Evolutionary conservation across 2,113 vertebrate species (phyloP).

Genomic region (Zosterops pallidus): DNA sequence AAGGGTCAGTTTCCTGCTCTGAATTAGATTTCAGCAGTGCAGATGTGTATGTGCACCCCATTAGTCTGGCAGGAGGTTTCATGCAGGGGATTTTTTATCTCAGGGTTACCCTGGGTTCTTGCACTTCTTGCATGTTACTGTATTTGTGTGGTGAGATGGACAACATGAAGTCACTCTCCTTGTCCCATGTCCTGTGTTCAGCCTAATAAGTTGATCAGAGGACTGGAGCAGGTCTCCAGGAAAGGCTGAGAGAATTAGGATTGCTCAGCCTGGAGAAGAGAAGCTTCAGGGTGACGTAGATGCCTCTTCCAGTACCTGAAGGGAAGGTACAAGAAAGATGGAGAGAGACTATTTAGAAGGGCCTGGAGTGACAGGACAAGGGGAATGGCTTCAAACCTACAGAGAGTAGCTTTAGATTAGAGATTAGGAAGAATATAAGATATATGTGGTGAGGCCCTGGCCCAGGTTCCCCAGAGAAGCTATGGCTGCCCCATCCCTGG

Average conservation of each 20-base stretch:
- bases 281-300: not conserved
- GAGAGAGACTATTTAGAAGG: not conserved
- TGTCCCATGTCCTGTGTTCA: not conserved
- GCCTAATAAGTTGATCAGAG: not conserved
- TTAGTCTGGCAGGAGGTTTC: not conserved
- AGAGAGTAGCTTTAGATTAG: not conserved
- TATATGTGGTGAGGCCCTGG: not conserved
- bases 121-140: rapidly evolving
- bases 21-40: not conserved
- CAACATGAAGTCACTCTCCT: not conserved
- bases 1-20: not conserved
- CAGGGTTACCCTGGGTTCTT: not conserved
- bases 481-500: not conserved
- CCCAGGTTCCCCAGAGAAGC: not conserved
- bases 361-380: not conserved
- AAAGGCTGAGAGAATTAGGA: not conserved
- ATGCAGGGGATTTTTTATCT: not conserved
- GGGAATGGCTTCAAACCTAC: not conserved
- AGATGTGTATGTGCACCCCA: not conserved
- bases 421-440: not conserved
- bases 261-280: not conserved
- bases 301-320: not conserved
- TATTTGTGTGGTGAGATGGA: not conserved
- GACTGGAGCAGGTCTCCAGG: not conserved
- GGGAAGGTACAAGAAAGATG: not conserved